These are phyloP conservation scores for Riparia riparia DNA, from an alignment of 2,113 vertebrate genomes.

Conservation along the genomic window DNA sequence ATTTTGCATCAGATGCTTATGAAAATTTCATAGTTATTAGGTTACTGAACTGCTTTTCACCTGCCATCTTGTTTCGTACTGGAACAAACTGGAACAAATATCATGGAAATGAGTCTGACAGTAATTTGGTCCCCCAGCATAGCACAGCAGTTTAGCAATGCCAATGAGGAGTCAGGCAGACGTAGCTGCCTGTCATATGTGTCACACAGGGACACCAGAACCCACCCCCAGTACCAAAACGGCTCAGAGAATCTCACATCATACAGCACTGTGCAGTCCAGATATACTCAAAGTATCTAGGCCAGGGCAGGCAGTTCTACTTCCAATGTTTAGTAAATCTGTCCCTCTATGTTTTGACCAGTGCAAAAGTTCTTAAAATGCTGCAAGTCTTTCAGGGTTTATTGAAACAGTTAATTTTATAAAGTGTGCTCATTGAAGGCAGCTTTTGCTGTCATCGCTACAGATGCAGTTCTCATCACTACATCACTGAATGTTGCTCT, in stretches of 20 bases:
- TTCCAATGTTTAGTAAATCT: not conserved
- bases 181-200: not conserved
- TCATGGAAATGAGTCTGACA: not conserved
- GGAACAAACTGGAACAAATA: not conserved
- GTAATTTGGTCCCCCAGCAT: not conserved
- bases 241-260: not conserved
- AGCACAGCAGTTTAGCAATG: not conserved
- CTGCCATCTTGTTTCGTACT: not conserved
- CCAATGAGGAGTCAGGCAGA: not conserved
- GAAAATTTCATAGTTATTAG: not conserved
- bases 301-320: not conserved
- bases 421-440: not conserved
- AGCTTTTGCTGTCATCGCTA: not conserved
- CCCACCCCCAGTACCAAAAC: not conserved
- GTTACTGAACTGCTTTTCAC: not conserved
- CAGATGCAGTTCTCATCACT: not conserved
- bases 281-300: not conserved
- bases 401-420: not conserved
- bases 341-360: not conserved
- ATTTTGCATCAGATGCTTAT: not conserved
- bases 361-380: not conserved
- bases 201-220: not conserved
- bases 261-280: not conserved
- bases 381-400: not conserved
- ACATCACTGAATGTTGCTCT: not conserved